These are phyloP conservation scores for Tortricodes alternella DNA, from an alignment of 2,888 invertebrate genomes.

Conservation along the genomic window DNA sequence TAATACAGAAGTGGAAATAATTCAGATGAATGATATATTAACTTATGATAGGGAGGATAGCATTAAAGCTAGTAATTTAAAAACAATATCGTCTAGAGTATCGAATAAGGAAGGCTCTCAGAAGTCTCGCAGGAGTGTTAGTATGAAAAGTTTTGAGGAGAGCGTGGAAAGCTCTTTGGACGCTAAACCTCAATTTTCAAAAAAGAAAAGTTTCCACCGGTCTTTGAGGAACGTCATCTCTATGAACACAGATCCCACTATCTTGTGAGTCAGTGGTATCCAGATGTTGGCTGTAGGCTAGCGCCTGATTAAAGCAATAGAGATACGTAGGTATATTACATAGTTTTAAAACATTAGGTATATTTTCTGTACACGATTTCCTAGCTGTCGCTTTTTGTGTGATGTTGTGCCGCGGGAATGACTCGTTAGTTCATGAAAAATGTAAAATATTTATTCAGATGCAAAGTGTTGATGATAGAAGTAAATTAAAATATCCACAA, in stretches of 20 bases:
- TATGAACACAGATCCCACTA: conserved; percentile 47
- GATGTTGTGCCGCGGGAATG: no score
- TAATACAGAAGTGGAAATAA: conserved; percentile 78
- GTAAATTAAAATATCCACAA: not conserved
- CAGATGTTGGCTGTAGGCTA: no score
- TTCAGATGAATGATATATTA: conserved; percentile 76
- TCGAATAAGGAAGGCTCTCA: conserved; percentile 57
- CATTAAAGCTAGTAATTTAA: conserved; percentile 43
- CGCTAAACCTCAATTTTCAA: conserved; percentile 77
- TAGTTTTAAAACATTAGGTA: no score
- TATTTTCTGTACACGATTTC: no score
- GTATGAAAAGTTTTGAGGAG: conserved; percentile 69
- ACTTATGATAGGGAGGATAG: conserved; percentile 54
- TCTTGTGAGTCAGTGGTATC: conserved; percentile 29
- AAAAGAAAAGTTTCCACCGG: conserved; percentile 72
- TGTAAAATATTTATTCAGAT: not conserved
- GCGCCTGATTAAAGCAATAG: no score
- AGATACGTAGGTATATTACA: no score
- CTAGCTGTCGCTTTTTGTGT: not conserved
- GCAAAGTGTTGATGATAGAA: no score
- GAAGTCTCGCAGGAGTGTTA: conserved; percentile 55
- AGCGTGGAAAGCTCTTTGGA: conserved; percentile 74
- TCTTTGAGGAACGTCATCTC: conserved; percentile 60
- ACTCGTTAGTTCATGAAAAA: not conserved
- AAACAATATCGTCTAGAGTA: conserved; percentile 62